phyloP scores from a whole-genome alignment of 2,113 vertebrate genomes.

The Chaetops frenatus region DNA sequence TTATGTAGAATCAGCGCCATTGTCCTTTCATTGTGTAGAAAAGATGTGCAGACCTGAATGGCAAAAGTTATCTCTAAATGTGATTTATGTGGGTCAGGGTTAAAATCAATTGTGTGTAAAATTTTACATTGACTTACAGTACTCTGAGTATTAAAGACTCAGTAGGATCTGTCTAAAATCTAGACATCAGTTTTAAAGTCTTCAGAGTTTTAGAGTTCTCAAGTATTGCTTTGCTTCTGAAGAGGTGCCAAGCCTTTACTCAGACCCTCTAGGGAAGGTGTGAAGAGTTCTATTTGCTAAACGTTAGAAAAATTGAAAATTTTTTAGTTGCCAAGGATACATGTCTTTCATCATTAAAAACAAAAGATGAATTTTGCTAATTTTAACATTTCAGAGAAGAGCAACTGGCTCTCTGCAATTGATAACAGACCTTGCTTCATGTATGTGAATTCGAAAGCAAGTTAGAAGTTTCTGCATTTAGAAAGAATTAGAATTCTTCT shows the following conservation, averaged over 20 bases:
- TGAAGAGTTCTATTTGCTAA: not conserved
- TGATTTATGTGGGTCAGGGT: not conserved
- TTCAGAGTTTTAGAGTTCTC: not conserved
- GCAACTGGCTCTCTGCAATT: not conserved
- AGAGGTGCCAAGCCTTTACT: not conserved
- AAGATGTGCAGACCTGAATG: not conserved
- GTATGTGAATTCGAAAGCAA: not conserved
- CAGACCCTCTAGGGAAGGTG: not conserved
- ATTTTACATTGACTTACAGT: not conserved
- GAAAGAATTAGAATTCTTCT: too few relatives aligned
- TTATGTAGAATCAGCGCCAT: not conserved
- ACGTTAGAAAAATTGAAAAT: not conserved
- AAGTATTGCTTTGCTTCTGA: not conserved
- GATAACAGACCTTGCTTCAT: not conserved
- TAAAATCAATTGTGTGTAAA: not conserved
- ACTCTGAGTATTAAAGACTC: not conserved
- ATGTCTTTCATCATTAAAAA: not conserved
- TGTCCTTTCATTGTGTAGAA: not conserved
- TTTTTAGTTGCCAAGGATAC: not conserved
- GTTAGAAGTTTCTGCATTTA: not conserved
- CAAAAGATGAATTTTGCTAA: not conserved
- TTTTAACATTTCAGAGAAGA: not conserved
- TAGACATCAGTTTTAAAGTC: not conserved
- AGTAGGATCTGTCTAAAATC: not conserved
- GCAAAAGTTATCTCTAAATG: not conserved